Evolutionary conservation across 1,140 invertebrate genomes (phyloP).

Genomic region (Phymorhynchus buccinoides): DNA sequence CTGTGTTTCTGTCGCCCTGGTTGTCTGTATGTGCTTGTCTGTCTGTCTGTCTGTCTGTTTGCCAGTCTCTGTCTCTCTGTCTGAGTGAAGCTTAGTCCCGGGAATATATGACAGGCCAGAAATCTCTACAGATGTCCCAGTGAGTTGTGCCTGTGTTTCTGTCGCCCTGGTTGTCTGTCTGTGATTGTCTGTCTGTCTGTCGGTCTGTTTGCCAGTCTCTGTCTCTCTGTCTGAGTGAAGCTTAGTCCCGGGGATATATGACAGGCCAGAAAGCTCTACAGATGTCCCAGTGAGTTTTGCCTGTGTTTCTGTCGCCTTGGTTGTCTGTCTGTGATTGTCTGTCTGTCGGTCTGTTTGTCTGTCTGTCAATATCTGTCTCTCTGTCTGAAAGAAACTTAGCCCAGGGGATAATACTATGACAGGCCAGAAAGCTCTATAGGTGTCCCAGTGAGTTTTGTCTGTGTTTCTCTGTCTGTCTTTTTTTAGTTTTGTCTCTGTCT

Average conservation of each 20-base stretch:
- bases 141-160: slow-evolving; percentile 48
- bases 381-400: slow-evolving; percentile 84
- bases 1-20: not conserved
- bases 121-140: slow-evolving; percentile 90
- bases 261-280: slow-evolving; percentile 96
- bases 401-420: slow-evolving; percentile 95
- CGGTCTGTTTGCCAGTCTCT: slow-evolving; percentile 62
- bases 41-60: slow-evolving; percentile 45
- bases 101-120: slow-evolving; percentile 97
- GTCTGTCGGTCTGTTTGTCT: slow-evolving; percentile 45
- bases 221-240: slow-evolving; percentile 86
- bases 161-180: too few species aligned
- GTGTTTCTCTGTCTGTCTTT: too few species aligned
- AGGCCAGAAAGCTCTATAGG: slow-evolving; percentile 96
- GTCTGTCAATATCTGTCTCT: slow-evolving; percentile 82
- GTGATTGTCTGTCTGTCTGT: not conserved
- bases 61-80: slow-evolving; percentile 82
- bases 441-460: slow-evolving; percentile 76
- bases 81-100: slow-evolving; percentile 85
- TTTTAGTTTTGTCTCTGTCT: slow-evolving; percentile 27
- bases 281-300: slow-evolving; percentile 78
- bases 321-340: not conserved
- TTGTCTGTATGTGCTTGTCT: not conserved
- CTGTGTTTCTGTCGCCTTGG: not conserved
- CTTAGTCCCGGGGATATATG: slow-evolving; percentile 95